Base-by-base conservation (phyloP, 2,113 vertebrate genomes). In the Saiga tatarica region DNA sequence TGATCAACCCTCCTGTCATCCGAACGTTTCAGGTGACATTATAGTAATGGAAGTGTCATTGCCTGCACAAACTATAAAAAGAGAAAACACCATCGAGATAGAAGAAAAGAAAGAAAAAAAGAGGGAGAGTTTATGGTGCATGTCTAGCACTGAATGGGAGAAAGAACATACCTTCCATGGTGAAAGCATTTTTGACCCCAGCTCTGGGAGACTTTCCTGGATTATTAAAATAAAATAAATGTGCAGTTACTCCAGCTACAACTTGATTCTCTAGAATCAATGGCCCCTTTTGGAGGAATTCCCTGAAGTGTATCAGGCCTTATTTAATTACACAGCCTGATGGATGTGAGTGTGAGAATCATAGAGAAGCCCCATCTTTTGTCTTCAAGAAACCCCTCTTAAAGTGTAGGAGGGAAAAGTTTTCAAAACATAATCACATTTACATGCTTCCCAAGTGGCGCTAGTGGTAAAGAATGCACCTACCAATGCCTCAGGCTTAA, bases 1-100 rank as follows among this genome's bases (percentile, higher is more conserved):
- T 47, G 74, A 83, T 95, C 83, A 33, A 50, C 36, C 47, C 21
- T 83, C 50, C 79, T 79, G 36, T 89, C 57, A 86, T 45, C 36
- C 89, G 96, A 96, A 96, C 50, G 57, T 91, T 94, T 60, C 83
- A 88, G 97, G 26, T 76, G 59, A 87, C 30, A 15, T 57, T 36
- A 50, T 45, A 91, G 52, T 83, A 85, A 59, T 30, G 47, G 16
- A 97, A 89, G 36, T 79, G 50, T 55, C 57, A 4, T 39, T 91
- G 55, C 25, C 47, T 79, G n/a, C 78, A 84, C 21, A 57, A 36
- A 53, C 2, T 25, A 33, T 71, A 71, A 83, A 50, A 47, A 28
- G 12, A 55, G 25, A 64, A 78, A 71, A 85, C 53, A 62, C 53
- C 42, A 47, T 7, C 59, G 23, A 94, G 19, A 53, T 12, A 23